Evolutionary conservation across 2,113 vertebrate species (phyloP).

Genomic region (Riparia riparia): DNA sequence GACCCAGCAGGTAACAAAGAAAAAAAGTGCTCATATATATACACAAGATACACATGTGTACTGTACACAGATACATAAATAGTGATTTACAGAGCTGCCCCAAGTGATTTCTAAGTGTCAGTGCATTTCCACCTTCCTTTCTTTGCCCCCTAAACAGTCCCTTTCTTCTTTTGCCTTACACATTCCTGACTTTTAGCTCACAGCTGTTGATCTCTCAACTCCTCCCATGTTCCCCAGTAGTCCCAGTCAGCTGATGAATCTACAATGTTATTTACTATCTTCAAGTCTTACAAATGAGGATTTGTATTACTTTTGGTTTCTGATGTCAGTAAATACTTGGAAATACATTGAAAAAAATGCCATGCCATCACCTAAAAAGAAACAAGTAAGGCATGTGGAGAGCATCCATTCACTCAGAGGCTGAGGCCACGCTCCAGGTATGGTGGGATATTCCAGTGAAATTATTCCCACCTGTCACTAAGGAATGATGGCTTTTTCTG

Average conservation of each 20-base stretch:
- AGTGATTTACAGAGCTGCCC: not conserved
- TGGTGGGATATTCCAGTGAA: not conserved
- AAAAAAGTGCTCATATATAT: not conserved
- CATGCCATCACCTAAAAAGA: not conserved
- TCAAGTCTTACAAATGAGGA: not conserved
- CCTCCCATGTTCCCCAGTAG: not conserved
- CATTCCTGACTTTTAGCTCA: not conserved
- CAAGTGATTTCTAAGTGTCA: too few relatives aligned
- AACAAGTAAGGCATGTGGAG: not conserved
- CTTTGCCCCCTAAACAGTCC: not conserved
- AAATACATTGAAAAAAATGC: not conserved
- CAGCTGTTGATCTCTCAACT: not conserved
- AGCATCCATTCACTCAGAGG: not conserved
- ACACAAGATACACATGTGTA: not conserved
- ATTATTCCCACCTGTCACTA: not conserved
- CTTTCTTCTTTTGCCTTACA: not conserved
- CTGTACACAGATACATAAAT: not conserved
- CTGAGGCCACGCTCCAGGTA: accelerated
- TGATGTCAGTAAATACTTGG: not conserved
- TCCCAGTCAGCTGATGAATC: not conserved
- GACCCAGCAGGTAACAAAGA: not conserved
- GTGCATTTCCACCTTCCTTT: not conserved
- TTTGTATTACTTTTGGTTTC: not conserved
- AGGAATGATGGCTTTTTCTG: not conserved
- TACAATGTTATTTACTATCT: not conserved